A percentile compares a stretch with the other conserved stretches of the same genome.
Evolutionary conservation across 2,888 invertebrate genomes (phyloP).

Genomic region (Nesidiocoris tenuis): DNA sequence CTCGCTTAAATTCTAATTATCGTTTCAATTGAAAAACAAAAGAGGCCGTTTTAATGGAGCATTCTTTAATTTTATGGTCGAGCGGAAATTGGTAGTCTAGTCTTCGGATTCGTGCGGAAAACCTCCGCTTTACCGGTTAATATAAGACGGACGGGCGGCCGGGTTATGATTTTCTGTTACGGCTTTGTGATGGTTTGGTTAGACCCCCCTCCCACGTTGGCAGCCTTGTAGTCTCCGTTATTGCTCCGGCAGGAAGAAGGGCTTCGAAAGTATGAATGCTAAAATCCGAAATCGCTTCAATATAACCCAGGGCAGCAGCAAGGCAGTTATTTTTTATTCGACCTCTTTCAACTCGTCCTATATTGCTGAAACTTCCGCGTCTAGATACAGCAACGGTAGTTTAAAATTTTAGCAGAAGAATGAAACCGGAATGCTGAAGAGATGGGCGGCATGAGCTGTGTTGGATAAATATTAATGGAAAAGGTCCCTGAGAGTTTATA

Average conservation of each 20-base stretch:
- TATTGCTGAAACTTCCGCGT: not conserved
- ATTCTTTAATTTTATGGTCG: too few relatives aligned
- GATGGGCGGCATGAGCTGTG: too few relatives aligned
- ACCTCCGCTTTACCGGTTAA: not conserved
- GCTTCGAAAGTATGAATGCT: not conserved
- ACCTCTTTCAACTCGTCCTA: not conserved
- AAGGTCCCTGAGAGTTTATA: not conserved
- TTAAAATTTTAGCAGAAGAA: not conserved
- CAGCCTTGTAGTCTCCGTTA: not conserved
- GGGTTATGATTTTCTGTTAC: not conserved
- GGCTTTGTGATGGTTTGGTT: not conserved
- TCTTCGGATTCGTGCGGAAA: not conserved
- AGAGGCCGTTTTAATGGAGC: too few relatives aligned
- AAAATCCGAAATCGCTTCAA: not conserved
- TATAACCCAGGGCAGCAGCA: not conserved
- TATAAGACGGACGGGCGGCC: not conserved
- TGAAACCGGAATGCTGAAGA: not conserved
- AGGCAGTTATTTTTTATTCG: not conserved
- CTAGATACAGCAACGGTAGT: too few relatives aligned
- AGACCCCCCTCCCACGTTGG: not conserved
- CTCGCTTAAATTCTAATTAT: too few relatives aligned
- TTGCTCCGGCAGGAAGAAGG: not conserved
- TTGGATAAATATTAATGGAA: not conserved
- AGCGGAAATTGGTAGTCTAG: not conserved
- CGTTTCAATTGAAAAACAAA: too few relatives aligned